Evolutionary conservation across 2,797 vertebrate species (phyloP), one percentile per base, ranked within the genome.

Genomic region (Coregonus sp.): DNA sequence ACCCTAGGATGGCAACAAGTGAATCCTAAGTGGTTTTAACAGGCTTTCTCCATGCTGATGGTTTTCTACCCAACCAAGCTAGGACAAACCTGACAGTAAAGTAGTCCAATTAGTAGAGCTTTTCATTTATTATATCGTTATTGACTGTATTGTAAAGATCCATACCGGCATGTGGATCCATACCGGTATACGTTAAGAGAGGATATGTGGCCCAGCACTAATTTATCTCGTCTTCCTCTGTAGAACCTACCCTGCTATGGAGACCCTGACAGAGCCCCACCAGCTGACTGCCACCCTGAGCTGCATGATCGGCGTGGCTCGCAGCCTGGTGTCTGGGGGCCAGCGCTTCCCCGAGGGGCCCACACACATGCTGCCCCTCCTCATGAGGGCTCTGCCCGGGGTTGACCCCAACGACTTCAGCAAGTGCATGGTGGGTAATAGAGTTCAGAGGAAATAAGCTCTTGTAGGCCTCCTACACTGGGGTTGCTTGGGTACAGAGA

Each of bases 321-420:
- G 97, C 51, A 98, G 97, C 89, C 92, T 99, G 72, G 97, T 99
- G 35, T 96, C 96, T 1, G 97, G 97, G 63, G 95, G 96, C 1
- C 94, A 81, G 76, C 96, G 94, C 90, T 98, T 96, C 89, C 97
- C 97, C 66, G 97, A 99, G 93, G 98, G 98, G 33, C 98, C 97
- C 75, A 97, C 97, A 71, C 98, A 99, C 89, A 97, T 98, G 96
- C 94, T 99, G 82, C 98, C 98, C 89, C 95, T 99, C 6, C 93
- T 99, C 86, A 97, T 99, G 96, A 96, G 97, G 92, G 97, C 98
- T 0, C 89, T 99, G 86, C 98, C 98, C 20, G 98, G 98, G 9
- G 96, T 99, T 74, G 98, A 99, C 92, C 98, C 98, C 69, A 99
- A 99, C 80, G 98, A 99, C 92, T 99, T 99, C 88, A 98, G 97